Conservation (phyloP, 2,888 invertebrate species). For the Nasonovia ribisnigri region DNA sequence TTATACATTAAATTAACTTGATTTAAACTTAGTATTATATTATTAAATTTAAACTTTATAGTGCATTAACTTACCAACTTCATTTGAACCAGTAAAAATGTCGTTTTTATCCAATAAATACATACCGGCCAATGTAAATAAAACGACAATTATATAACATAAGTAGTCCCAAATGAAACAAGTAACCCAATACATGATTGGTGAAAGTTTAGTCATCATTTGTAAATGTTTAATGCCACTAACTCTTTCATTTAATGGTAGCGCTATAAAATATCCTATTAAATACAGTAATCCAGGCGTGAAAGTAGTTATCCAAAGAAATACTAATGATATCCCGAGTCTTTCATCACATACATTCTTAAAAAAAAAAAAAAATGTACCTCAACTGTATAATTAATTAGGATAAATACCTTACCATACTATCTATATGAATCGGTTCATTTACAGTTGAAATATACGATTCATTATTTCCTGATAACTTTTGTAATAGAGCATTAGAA, state of each 20-base stretch:
- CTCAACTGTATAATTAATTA: not conserved
- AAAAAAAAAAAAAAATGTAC: not conserved
- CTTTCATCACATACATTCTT: not conserved
- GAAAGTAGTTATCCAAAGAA: not conserved
- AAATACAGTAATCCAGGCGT: slow-evolving; percentile 70
- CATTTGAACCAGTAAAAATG: not conserved
- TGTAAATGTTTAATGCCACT: slow-evolving; percentile 78
- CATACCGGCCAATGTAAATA: not conserved
- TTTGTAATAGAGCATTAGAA: slow-evolving; percentile 19
- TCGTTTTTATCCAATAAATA: slow-evolving; percentile 3
- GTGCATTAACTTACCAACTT: slow-evolving; percentile 11
- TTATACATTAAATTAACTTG: not conserved
- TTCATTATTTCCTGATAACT: not conserved
- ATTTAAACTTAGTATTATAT: not conserved
- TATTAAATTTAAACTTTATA: not conserved
- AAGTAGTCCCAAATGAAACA: slow-evolving; percentile 75
- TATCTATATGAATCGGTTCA: not conserved
- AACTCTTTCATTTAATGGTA: slow-evolving; percentile 76
- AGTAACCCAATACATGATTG: slow-evolving; percentile 76
- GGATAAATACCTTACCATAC: not conserved
- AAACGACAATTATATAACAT: slow-evolving; percentile 67
- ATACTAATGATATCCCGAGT: not conserved
- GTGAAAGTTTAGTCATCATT: slow-evolving; percentile 77
- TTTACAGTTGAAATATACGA: slow-evolving; percentile 6
- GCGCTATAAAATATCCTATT: slow-evolving; percentile 73